Evolutionary conservation across 2,888 invertebrate species (phyloP), one percentile per base, ranked within the genome.

Genomic region (Cotesia congregata): DNA sequence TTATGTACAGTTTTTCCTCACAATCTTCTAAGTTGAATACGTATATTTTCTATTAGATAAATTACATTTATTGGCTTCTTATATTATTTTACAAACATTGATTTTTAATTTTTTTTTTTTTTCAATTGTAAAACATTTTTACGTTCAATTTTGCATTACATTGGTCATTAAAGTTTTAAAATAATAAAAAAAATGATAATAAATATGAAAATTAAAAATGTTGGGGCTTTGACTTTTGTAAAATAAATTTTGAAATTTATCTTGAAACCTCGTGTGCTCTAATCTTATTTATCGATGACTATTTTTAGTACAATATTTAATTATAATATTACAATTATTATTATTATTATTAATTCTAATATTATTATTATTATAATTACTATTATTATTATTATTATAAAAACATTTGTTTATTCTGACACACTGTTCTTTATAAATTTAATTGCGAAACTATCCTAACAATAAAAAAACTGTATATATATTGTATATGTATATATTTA

Each of bases 51-150:
- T 50, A 50, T 50, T 12, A 50, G 9, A 50, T 50, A 50, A 50
- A 50, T 50, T 50, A 50, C 50, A 50, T 50, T 50, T 50, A 50
- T 78, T 74, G 78, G 17, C 12, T 17, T 59, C 75, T 77, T 78
- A 67, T 72, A 78, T 76, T 69, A 78, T 76, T 12, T 50, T 50
- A 50, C 9, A 9, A 50, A 9, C 50, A 50, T 50, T 50, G 7
- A 50, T 50, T 12, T 12, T 50, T 50, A 4, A 50, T 50, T 50
- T 50, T 7, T 50, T 12, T 9, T 50, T 50, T 50, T 12, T 50
- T 50, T 50, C 9, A 50, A 50, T 7, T 50, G 50, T 50, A 12
- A 12, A 12, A 50, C 12, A 7, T 50, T 50, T 50, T 50, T 7
- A 50, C 12, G 12, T 50, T 50, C 12, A 50, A 12, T 50, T 50